Conservation (phyloP, 1,140 invertebrate genomes). For the Leptinotarsa texana region DNA sequence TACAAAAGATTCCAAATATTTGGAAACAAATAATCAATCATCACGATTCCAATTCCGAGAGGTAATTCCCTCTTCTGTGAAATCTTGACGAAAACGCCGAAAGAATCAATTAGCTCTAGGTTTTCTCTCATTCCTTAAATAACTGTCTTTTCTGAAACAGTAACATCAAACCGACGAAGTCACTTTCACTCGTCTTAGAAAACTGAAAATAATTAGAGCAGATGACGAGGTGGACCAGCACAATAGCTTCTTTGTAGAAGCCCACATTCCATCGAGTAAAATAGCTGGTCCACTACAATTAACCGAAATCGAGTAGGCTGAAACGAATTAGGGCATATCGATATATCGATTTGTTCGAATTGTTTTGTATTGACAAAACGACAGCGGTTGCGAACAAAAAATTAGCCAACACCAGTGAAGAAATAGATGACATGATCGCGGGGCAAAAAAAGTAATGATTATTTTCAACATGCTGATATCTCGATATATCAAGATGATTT, state of each 20-base stretch:
- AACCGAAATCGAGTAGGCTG: conserved; percentile 12
- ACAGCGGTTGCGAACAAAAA: background rate
- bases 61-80: too few relatives aligned
- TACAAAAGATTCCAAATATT: too few relatives aligned
- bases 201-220: conserved; percentile 18
- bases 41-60: too few relatives aligned
- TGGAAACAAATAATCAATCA: too few relatives aligned
- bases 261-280: background rate
- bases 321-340: conserved; percentile 21
- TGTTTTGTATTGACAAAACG: conserved; percentile 8
- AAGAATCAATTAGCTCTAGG: too few relatives aligned
- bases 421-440: conserved; percentile 6
- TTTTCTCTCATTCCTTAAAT: too few relatives aligned
- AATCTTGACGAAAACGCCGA: too few relatives aligned
- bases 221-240: background rate
- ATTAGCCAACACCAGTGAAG: conserved; percentile 13
- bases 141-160: background rate
- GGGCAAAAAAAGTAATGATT: background rate
- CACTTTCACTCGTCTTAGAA: conserved; percentile 15
- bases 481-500: conserved; percentile 1
- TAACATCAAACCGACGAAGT: conserved; percentile 9
- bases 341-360: conserved; percentile 15
- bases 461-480: conserved; percentile 3
- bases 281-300: background rate
- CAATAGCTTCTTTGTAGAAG: background rate